These are phyloP conservation scores for Eustalomyia histrio DNA, from an alignment of 2,888 invertebrate genomes.

Conservation along the genomic window DNA sequence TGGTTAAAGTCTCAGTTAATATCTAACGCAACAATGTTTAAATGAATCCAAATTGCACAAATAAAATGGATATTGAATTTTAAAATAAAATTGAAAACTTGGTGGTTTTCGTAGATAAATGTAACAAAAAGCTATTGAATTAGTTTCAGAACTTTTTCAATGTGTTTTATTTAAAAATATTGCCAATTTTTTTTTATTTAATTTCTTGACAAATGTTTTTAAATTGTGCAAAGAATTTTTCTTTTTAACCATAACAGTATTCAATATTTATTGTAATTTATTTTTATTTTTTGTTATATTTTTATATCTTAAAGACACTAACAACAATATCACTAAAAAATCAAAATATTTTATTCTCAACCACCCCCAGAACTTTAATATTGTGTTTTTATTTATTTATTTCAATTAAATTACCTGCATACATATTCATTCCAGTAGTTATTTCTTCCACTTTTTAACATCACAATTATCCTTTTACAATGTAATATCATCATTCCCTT, in stretches of 20 bases:
- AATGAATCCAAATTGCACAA: too few species aligned
- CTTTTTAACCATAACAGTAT: neutral
- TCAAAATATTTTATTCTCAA: neutral
- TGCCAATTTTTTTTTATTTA: too few species aligned
- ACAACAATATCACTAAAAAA: neutral
- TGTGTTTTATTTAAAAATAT: too few species aligned
- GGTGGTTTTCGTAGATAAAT: too few species aligned
- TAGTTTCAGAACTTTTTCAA: too few species aligned
- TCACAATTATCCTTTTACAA: neutral
- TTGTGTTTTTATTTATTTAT: neutral
- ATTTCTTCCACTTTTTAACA: neutral
- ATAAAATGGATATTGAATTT: neutral
- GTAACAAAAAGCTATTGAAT: too few species aligned
- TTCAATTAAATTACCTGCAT: neutral
- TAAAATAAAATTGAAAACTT: too few species aligned
- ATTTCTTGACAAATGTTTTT: too few species aligned
- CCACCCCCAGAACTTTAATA: neutral
- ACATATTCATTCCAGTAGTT: neutral
- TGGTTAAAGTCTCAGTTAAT: too few species aligned
- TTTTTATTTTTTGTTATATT: neutral
- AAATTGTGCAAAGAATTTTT: neutral
- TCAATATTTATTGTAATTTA: neutral
- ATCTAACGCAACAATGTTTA: too few species aligned
- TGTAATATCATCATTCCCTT: conserved; percentile 47
- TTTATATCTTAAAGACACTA: neutral